Base-by-base conservation (phyloP, 92 coral and sea anemone species). In the Siderastrea radians region DNA sequence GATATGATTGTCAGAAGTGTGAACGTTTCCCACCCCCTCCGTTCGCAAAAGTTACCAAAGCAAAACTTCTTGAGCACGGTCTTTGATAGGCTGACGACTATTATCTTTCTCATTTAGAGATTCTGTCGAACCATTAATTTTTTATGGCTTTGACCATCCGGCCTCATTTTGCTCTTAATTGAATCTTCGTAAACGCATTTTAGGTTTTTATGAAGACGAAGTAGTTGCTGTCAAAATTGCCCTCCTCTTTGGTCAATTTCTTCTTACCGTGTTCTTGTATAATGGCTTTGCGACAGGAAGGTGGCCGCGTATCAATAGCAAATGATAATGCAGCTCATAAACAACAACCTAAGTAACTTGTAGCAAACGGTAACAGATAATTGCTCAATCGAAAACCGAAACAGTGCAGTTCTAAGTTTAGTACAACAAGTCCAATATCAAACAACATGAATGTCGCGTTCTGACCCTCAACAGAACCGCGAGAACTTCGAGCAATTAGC, bases 91-190 rank as follows among this genome's bases (percentile, higher is more conserved):
- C 92, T 92, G 92, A 87, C 86, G 72, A 82, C 86, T 84, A 88
- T 88, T 93, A 90, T 91, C 77, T 79, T 68, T 75, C 77, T 90
- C 72, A 86, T 91, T 93, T 92, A 89, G 84, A 75, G 90, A 86
- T 77, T 95, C 94, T 86, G 94, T 92, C 88, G 84, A 91, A 81
- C 74, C 88, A 95, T 95, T 91, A 95, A 95, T 93, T 89, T 95
- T 95, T 95, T 65, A 95, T 95, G 77, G 75, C 93, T 71, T 67
- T 87, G 96, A 86, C 92, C 80, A 89, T 90, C 82, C 93, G 78
- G 89, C 68, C 91, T 93, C 90, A 93, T 93, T 95, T 95, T 76
- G 63, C 84, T 70, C 74, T 89, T 93, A 95, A 95, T 95, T 89
- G 93, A 91, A 87, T 93, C 87, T 79, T 68, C 84, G 94, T 89